Evolutionary conservation across 2,797 vertebrate species (phyloP), one percentile per base, ranked within the genome.

Genomic region (Poecilia velifera): DNA sequence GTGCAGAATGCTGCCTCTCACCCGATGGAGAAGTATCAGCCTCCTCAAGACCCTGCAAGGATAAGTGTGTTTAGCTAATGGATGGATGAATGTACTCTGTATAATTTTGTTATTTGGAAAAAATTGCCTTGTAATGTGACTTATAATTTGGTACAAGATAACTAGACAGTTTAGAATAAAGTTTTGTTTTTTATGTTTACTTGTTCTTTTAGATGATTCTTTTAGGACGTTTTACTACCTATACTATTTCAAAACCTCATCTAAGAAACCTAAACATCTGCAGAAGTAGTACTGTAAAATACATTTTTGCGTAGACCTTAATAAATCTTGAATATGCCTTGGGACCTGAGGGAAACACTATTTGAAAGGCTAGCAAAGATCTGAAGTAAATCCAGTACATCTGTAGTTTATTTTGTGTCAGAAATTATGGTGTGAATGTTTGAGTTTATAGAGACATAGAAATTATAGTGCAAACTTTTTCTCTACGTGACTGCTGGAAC

Each of bases 301-400:
- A 68, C 66, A 47, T 84, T 68, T 81, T 86, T 83, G 71, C 18
- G 6, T 51, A 72, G 49, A 51, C 43, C 0, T 66, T 25, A 31
- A 83, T 84, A 77, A 62, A 88, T 77, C 68, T 78, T 76, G 70
- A 78, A 51, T 71, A 74, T 77, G 22, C 62, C 53, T 80, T 84
- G 81, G 64, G 36, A 55, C 7, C 22, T 46, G n/a, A 62, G 18
- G 7, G 83, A 83, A 82, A 59, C 55, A 73, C n/a, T 75, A 77
- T 55, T 79, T 39, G 73, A 76, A 85, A 83, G 77, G 66, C 13
- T 51, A 78, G 75, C 72, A 43, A 49, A 74, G 73, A 59, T 77
- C 39, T 68, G 8, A 68, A 76, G 78, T 82, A 59, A 45, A 77
- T 59, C 12, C 77, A 31, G 53, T 85, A 82, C 80, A 82, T 20